These are phyloP conservation scores for Lagria hirta DNA, from an alignment of 2,888 invertebrate species.

Conservation along the genomic window DNA sequence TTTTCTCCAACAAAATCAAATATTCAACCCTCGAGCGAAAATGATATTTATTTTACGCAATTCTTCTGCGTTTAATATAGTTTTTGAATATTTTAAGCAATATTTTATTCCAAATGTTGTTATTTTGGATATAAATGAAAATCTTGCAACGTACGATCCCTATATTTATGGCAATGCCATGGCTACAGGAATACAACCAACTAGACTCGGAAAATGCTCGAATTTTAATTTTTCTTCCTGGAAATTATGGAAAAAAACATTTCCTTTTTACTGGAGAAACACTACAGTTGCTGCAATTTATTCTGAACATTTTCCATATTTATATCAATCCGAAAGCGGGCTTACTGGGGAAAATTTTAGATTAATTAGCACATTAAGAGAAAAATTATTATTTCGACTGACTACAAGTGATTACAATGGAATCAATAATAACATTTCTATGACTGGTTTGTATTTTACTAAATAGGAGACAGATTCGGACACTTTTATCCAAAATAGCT, in stretches of 20 bases:
- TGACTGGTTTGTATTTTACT: no score
- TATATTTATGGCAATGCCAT: neutral
- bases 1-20: neutral
- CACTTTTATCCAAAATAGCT: no score
- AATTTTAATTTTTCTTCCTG: slow-evolving; percentile 1
- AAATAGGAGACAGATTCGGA: no score
- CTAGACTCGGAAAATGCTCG: neutral
- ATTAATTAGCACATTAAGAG: no score
- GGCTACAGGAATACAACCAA: neutral
- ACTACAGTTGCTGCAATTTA: slow-evolving; percentile 4
- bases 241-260: neutral
- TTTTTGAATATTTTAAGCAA: slow-evolving; percentile 1
- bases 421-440: no score
- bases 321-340: neutral
- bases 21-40: slow-evolving; percentile 2
- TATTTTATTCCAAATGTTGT: slow-evolving; percentile 7
- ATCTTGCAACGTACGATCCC: slow-evolving; percentile 6
- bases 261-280: slow-evolving; percentile 9
- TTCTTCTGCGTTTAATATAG: neutral
- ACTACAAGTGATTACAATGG: no score
- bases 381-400: no score
- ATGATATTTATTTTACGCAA: neutral
- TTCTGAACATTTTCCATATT: slow-evolving; percentile 10
- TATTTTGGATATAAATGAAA: neutral
- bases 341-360: slow-evolving; percentile 7